Conservation (phyloP, 2,888 invertebrate genomes). For the Acrobasis repandana region DNA sequence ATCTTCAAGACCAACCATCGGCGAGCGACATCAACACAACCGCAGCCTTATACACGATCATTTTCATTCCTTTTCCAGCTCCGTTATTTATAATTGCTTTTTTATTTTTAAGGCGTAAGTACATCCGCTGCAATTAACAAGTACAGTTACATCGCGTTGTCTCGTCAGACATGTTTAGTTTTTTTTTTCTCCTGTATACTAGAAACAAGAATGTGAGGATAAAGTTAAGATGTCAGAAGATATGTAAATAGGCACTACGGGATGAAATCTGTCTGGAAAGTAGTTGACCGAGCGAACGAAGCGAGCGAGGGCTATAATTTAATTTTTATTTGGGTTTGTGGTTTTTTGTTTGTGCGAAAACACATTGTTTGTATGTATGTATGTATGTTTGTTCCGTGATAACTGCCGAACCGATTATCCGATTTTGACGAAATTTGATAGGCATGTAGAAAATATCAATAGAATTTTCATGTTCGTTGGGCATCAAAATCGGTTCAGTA, state of each 20-base stretch:
- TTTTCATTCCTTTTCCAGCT: constrained; percentile 19
- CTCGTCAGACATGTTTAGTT: constrained; percentile 6
- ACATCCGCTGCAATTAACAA: constrained; percentile 18
- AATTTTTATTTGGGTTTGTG: too few relatives aligned
- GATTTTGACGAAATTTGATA: too few relatives aligned
- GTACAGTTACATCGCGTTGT: constrained; percentile 4
- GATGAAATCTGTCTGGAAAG: too few relatives aligned
- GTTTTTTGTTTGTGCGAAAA: too few relatives aligned
- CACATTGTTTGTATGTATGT: too few relatives aligned
- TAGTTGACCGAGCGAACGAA: too few relatives aligned
- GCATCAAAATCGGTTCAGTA: too few relatives aligned
- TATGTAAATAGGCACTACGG: background rate
- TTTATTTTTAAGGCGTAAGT: constrained; percentile 19
- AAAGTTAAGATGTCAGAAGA: background rate
- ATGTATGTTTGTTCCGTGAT: too few relatives aligned
- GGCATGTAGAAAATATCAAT: too few relatives aligned
- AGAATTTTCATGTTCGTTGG: too few relatives aligned
- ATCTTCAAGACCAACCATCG: background rate
- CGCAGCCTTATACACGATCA: constrained; percentile 15
- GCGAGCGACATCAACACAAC: constrained; percentile 1
- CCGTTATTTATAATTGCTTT: constrained; percentile 23
- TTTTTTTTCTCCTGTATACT: constrained; percentile 1
- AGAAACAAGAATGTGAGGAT: background rate
- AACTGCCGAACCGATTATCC: too few relatives aligned
- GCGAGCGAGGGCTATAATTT: too few relatives aligned